Conservation (phyloP, 2,113 vertebrate species). For the Carassius carassius region DNA sequence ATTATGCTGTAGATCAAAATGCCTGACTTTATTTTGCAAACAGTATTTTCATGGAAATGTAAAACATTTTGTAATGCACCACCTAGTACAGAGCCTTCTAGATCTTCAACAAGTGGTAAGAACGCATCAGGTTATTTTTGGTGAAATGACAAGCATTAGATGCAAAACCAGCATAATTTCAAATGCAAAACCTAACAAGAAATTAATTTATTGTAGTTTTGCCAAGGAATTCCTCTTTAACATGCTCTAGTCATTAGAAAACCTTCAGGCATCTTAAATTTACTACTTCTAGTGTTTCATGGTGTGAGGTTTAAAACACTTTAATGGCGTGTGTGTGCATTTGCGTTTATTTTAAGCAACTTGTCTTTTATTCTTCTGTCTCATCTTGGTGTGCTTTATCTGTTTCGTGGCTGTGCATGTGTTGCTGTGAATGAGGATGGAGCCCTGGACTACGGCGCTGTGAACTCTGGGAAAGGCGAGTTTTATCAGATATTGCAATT, state of each 20-base stretch:
- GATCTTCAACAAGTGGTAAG: background rate
- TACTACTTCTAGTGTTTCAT: conserved; percentile 38
- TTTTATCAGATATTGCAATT: conserved; percentile 37
- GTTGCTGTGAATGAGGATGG: conserved; percentile 24
- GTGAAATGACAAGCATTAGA: conserved; percentile 10
- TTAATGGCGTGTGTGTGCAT: conserved; percentile 13
- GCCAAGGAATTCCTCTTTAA: conserved; percentile 1
- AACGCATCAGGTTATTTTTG: background rate
- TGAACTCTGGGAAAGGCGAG: conserved; percentile 43
- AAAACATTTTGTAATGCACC: background rate
- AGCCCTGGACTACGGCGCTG: conserved; percentile 24
- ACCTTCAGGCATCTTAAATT: conserved; percentile 16
- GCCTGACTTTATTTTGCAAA: background rate
- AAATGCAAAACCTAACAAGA: background rate
- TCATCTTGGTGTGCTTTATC: conserved; percentile 22
- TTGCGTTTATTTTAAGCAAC: background rate
- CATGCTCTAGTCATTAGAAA: conserved; percentile 16
- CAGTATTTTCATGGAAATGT: background rate
- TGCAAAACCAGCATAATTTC: conserved; percentile 22
- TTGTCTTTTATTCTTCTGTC: background rate
- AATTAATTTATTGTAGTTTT: conserved; percentile 26
- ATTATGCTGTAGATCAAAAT: background rate
- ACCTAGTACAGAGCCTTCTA: conserved; percentile 1
- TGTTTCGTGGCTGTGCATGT: conserved; percentile 9
- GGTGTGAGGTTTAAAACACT: conserved; percentile 29